phyloP scores from a whole-genome alignment of 2,888 invertebrate species.

The Pyralis farinalis region DNA sequence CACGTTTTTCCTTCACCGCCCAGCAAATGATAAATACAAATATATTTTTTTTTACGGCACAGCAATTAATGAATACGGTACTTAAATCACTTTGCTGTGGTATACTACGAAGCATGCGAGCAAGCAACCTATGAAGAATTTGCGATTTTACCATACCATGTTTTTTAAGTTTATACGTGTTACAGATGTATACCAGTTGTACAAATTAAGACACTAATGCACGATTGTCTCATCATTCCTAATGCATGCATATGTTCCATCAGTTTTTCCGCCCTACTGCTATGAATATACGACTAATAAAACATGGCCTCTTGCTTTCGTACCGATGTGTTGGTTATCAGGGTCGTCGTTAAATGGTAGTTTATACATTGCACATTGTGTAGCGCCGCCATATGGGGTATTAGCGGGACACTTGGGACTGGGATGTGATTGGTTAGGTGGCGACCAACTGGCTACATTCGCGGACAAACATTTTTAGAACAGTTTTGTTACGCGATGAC shows the following conservation, averaged over 20 bases:
- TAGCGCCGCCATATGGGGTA: slow-evolving; percentile 77
- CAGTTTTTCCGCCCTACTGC: slow-evolving; percentile 65
- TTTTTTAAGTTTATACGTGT: slow-evolving; percentile 15
- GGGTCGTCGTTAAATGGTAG: slow-evolving; percentile 46
- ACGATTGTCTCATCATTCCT: slow-evolving; percentile 68
- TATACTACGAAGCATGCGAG: too few relatives aligned
- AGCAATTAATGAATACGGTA: too few relatives aligned
- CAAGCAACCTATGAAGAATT: too few relatives aligned
- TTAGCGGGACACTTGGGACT: slow-evolving; percentile 75
- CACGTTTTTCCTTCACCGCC: too few relatives aligned
- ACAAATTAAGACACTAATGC: slow-evolving; percentile 63
- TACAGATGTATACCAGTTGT: slow-evolving; percentile 48
- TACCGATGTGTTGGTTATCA: slow-evolving; percentile 14
- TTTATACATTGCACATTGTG: slow-evolving; percentile 57
- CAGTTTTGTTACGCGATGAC: slow-evolving; percentile 2
- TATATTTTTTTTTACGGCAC: too few relatives aligned
- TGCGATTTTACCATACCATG: too few relatives aligned
- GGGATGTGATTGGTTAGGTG: slow-evolving; percentile 58
- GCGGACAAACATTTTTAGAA: slow-evolving; percentile 43
- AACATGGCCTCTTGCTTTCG: slow-evolving; percentile 28
- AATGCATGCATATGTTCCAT: slow-evolving; percentile 78
- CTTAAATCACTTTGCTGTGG: too few relatives aligned
- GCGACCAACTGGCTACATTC: slow-evolving; percentile 72
- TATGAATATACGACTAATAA: slow-evolving; percentile 53
- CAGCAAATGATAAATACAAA: too few relatives aligned